Base-by-base conservation (phyloP, 2,797 vertebrate species). In the Basileuterus tristriatus region DNA sequence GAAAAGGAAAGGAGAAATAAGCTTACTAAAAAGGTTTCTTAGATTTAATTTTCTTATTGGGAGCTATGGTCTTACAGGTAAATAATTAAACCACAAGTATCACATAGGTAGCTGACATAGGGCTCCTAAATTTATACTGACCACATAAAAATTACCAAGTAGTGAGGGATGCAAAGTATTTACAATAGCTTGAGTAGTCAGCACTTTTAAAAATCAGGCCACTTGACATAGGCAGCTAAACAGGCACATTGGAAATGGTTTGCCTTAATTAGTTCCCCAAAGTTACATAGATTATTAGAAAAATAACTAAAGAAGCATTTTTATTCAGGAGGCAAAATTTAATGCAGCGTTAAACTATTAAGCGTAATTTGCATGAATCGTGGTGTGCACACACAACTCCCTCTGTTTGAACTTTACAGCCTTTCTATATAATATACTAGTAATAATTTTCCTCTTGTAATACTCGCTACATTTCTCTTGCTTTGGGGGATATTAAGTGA, bases 261-360 rank as follows among this genome's bases (percentile, higher is more conserved):
- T 93, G 27, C 62, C 56, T 93, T 96, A 94, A 94, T 94, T 87
- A 94, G 79, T 49, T 96, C 89, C 94, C 93, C 62, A 71, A 94
- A 85, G 89, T 95, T 91, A 91, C 79, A 85, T 14, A 81, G 95
- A 93, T 95, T 91, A 96, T 92, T 91, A 92, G 91, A 94, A 95
- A 94, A 95, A 94, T 88, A 94, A 93, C 93, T 91, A 93, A 93
- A 94, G 91, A 62, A 83, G 82, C 76, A 55, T 62, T 96, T 96
- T 91, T 89, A 75, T 92, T 89, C 91, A 86, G 83, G 53, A 94
- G 39, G 65, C 79, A 88, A 95, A 95, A 94, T 64, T 72, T 53
- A 91, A 94, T 58, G 83, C 72, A 71, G 82, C 47, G 39, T 95
- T 94, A 94, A 95, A 94, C 87, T 75, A 81, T 87, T 94, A 94